Evolutionary conservation across 2,113 vertebrate species (phyloP).

Genomic region (Chloebia gouldiae): DNA sequence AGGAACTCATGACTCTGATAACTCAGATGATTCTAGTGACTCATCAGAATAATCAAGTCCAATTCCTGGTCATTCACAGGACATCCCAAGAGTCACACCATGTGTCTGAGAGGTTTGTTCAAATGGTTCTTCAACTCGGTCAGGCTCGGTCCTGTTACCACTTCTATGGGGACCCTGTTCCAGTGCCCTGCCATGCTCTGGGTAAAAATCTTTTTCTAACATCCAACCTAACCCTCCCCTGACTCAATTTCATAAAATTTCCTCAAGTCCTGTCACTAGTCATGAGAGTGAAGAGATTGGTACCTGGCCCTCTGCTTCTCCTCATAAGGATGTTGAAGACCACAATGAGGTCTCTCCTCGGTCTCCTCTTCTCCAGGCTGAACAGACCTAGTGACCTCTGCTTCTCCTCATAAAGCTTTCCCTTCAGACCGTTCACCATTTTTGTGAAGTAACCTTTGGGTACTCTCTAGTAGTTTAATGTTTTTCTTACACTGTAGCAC

Average conservation of each 20-base stretch:
- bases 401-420: not conserved
- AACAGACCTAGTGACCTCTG: not conserved
- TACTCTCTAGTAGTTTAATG: not conserved
- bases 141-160: not conserved
- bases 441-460: not conserved
- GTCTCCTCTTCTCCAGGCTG: not conserved
- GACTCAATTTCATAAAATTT: accelerated
- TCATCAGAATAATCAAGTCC: not conserved
- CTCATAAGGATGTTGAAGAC: not conserved
- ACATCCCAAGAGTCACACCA: not conserved
- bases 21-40: not conserved
- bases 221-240: not conserved
- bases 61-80: not conserved
- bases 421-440: not conserved
- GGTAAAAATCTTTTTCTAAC: not conserved
- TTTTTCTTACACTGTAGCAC: not conserved
- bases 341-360: not conserved
- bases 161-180: not conserved
- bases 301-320: accelerated
- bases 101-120: not conserved
- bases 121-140: not conserved
- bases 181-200: not conserved
- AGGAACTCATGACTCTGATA: not conserved
- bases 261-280: accelerated
- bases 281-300: accelerated